Conservation (phyloP, 2,888 invertebrate species). For the Spisula subtruncata region DNA sequence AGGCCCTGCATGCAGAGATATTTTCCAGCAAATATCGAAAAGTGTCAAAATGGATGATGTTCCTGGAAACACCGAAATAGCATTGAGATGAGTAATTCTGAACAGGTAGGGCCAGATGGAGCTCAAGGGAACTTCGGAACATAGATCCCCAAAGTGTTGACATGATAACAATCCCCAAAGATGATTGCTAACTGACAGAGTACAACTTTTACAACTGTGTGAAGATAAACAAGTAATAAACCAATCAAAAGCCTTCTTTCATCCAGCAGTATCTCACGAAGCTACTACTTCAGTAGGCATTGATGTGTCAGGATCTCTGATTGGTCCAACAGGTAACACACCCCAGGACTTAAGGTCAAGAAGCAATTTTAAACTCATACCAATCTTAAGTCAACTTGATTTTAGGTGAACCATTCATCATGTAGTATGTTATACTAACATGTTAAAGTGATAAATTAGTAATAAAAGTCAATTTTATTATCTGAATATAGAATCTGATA, state of each 20-base stretch:
- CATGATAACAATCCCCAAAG: not conserved
- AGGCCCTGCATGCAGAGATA: too few relatives aligned
- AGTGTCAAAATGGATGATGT: too few relatives aligned
- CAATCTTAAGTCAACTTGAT: not conserved
- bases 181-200: not conserved
- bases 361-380: not conserved
- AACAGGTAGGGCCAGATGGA: conserved; percentile 1
- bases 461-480: conserved; percentile 7
- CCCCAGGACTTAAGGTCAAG: conserved; percentile 10
- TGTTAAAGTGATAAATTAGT: conserved; percentile 2
- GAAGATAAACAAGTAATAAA: conserved; percentile 19
- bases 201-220: conserved; percentile 13
- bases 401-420: not conserved
- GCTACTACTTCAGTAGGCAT: not conserved
- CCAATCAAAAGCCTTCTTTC: conserved; percentile 24
- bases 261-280: not conserved
- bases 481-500: not conserved
- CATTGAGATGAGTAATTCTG: not conserved
- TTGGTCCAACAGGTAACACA: conserved; percentile 22
- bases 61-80: too few relatives aligned
- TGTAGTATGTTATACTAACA: conserved; percentile 8
- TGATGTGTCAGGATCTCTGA: conserved; percentile 24
- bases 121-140: not conserved
- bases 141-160: not conserved
- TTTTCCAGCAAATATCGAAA: too few relatives aligned